Base-by-base conservation (phyloP, 2,888 invertebrate species). In the Theodoxus fluviatilis region DNA sequence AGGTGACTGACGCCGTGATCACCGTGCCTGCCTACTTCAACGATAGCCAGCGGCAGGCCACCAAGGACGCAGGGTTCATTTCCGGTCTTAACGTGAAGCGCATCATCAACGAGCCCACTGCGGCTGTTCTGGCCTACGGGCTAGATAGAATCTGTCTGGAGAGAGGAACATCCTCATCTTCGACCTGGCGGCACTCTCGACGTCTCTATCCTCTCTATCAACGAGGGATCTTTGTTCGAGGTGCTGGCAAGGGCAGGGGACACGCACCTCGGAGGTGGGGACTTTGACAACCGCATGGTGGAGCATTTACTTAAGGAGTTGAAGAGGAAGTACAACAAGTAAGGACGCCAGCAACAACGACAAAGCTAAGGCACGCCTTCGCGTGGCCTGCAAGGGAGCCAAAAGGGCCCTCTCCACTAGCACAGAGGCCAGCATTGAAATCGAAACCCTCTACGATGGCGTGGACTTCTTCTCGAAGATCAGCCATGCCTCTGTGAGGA, bases 401-500 rank as follows among this genome's bases (percentile, higher is more conserved):
- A 90, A 91, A 85, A 81, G 90, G 67, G 89, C 89, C 9, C 83
- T 91, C 70, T 90, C 91, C 0, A 84, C 82, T 55, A 84, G 87
- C 57, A 80, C 87, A 6, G 86, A 87, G 70, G 85, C 88, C 74
- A 83, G 79, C 70, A 93, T 97, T 81, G 96, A 97, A 90, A 95
- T 97, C 76, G 96, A 96, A 85, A 94, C 95, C 0, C 90, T 96
- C 69, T 94, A 91, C 81, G 96, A 97, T 87, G 96, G 96, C 76
- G 92, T 94, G 78, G 97, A 98, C 87, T 97, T 95, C 90, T 95
- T 95, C 89, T 94, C 95, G 0, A 94, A 93, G 64, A 93, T 97
- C 84, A 95, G 95, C 18, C 91, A 96, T 81, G 96, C 96, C 70
- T 96, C 83, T 98, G 98, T 86, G 98, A 98, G 87, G 96, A 97